Conservation (phyloP, 35 echinoderm and acorn worm genomes). For the Strongylocentrotus purpuratus region DNA sequence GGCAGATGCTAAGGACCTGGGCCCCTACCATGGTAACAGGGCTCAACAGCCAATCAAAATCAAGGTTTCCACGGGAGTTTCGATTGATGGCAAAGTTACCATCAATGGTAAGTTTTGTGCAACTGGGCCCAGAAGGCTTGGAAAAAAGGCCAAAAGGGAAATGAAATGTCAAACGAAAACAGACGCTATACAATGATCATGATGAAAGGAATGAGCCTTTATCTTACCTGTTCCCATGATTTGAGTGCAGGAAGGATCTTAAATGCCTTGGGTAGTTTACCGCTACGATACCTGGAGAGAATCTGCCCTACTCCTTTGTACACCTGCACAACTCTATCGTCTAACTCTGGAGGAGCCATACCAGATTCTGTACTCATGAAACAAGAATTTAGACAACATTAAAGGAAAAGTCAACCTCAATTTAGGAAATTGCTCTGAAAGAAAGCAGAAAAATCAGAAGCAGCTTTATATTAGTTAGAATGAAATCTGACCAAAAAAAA, state of each 20-base stretch:
- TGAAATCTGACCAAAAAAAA: no score
- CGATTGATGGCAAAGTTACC: no score
- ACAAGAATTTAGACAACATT: slow-evolving; percentile 8
- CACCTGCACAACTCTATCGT: slow-evolving; percentile 86
- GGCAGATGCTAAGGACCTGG: no score
- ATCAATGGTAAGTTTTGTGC: no score
- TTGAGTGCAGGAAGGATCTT: slow-evolving; percentile 85
- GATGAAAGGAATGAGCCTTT: background rate
- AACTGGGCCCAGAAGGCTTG: no score
- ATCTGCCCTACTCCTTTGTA: slow-evolving; percentile 92
- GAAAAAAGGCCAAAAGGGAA: background rate
- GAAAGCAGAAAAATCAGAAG: no score
- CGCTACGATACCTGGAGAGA: slow-evolving; percentile 84
- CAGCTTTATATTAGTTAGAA: no score
- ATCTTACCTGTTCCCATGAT: slow-evolving; percentile 93
- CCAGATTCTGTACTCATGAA: slow-evolving; percentile 65
- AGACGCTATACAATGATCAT: background rate
- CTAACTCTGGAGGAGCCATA: slow-evolving; percentile 59
- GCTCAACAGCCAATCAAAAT: no score
- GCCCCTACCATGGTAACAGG: no score
- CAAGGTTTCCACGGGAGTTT: no score
- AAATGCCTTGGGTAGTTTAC: slow-evolving; percentile 92
- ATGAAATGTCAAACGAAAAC: background rate
- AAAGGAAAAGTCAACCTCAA: background rate
- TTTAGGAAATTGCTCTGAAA: no score